These are phyloP conservation scores for Drosophila sordidapex DNA, from an alignment of 2,888 invertebrate species.

Conservation along the genomic window DNA sequence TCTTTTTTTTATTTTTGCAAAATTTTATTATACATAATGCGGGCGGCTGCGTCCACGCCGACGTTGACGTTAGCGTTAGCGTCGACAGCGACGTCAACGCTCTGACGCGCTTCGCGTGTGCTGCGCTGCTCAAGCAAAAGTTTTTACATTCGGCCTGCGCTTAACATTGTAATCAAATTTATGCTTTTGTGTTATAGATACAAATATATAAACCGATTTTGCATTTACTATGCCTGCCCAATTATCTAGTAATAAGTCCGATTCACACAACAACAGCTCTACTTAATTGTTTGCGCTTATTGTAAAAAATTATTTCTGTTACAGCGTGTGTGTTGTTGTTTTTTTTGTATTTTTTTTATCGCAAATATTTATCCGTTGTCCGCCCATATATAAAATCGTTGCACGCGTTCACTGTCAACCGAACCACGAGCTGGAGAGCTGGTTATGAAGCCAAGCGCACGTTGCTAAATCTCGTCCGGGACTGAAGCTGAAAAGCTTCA, in stretches of 20 bases:
- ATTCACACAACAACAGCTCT: not conserved
- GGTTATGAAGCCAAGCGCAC: slow-evolving; percentile 66
- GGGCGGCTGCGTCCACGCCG: slow-evolving; percentile 42
- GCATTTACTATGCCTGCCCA: not conserved
- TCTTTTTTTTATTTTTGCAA: slow-evolving; percentile 57
- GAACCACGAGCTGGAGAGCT: slow-evolving; percentile 19
- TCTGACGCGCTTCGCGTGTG: slow-evolving; percentile 59
- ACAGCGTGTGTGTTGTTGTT: slow-evolving; percentile 12
- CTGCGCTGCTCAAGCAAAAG: slow-evolving; percentile 38
- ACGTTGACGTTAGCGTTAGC: slow-evolving; percentile 15
- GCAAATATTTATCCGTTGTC: slow-evolving; percentile 18
- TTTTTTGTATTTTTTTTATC: not conserved
- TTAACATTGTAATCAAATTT: slow-evolving; percentile 62
- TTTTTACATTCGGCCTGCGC: slow-evolving; percentile 57
- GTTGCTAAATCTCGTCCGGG: slow-evolving; percentile 84
- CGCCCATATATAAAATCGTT: slow-evolving; percentile 34
- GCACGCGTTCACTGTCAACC: slow-evolving; percentile 49
- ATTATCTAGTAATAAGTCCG: not conserved
- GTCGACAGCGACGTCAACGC: slow-evolving; percentile 56
- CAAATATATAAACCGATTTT: slow-evolving; percentile 36
- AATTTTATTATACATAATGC: slow-evolving; percentile 78
- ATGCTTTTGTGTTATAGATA: slow-evolving; percentile 62
- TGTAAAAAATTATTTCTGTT: slow-evolving; percentile 1
- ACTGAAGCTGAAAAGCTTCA: slow-evolving; percentile 78
- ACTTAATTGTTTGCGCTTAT: not conserved